Evolutionary conservation across 2,113 vertebrate genomes (phyloP).

Genomic region (Catharus bicknelli): DNA sequence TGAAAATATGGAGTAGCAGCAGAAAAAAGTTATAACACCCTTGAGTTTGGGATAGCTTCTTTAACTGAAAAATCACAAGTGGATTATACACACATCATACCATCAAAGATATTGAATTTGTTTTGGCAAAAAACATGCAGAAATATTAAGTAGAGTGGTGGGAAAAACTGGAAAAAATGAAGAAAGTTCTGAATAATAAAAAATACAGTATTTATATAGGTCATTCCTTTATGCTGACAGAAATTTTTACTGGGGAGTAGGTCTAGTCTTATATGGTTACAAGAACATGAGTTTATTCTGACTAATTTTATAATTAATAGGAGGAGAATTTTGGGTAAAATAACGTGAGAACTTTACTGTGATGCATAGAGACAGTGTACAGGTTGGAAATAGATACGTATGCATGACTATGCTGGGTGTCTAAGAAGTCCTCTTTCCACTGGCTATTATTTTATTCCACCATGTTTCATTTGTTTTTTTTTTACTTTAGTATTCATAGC

Average conservation of each 20-base stretch:
- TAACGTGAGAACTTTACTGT: neutral
- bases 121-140: slow-evolving; percentile 39
- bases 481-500: neutral
- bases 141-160: slow-evolving; percentile 42
- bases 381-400: neutral
- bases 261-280: neutral
- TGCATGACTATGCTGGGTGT: neutral
- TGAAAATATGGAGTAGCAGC: slow-evolving; percentile 40
- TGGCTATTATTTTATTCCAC: neutral
- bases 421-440: neutral
- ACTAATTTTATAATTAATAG: neutral
- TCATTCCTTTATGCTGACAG: slow-evolving; percentile 52
- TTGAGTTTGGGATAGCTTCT: slow-evolving; percentile 58
- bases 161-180: slow-evolving; percentile 25
- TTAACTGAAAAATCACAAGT: slow-evolving; percentile 60
- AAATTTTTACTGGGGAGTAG: slow-evolving; percentile 4
- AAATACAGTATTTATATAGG: slow-evolving; percentile 52
- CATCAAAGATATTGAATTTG: slow-evolving; percentile 55
- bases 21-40: slow-evolving; percentile 57
- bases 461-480: neutral
- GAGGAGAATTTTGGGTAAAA: neutral
- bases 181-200: slow-evolving; percentile 57
- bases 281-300: neutral
- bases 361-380: neutral
- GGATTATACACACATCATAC: slow-evolving; percentile 41